Conservation (phyloP, 2,113 vertebrate genomes). For the Piprites chloris region DNA sequence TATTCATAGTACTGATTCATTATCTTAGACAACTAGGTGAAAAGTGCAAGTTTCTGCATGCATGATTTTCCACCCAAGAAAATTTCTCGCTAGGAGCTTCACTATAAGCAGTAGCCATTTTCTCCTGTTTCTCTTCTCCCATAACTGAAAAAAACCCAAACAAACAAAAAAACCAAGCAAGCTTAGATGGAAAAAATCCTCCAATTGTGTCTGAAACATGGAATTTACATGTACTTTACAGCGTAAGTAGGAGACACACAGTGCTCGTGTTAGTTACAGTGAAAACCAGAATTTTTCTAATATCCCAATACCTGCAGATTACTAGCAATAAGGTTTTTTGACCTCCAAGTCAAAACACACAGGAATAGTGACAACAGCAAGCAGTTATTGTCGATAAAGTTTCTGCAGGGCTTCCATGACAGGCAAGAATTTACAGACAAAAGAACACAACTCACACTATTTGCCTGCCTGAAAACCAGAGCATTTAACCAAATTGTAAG, state of each 20-base stretch:
- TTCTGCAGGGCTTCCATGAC: neutral
- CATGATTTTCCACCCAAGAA: neutral
- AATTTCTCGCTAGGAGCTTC: neutral
- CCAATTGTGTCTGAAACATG: neutral
- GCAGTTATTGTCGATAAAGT: neutral
- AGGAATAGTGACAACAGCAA: neutral
- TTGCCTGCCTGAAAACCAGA: neutral
- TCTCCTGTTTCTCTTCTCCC: neutral
- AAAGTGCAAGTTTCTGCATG: neutral
- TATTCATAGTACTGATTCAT: neutral
- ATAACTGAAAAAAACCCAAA: neutral
- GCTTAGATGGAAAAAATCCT: neutral
- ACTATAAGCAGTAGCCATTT: neutral
- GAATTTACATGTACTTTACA: neutral
- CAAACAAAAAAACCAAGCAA: neutral
- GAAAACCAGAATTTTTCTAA: neutral
- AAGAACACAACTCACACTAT: fast-evolving
- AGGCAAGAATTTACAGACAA: neutral
- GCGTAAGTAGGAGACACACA: neutral
- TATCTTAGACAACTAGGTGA: neutral
- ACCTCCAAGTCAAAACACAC: neutral
- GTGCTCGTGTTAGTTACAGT: neutral
- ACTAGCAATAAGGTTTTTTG: neutral
- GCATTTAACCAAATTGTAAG: neutral
- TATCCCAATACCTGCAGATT: neutral